Base-by-base conservation (phyloP, 2,888 invertebrate genomes). In the Coecobrya sp. region DNA sequence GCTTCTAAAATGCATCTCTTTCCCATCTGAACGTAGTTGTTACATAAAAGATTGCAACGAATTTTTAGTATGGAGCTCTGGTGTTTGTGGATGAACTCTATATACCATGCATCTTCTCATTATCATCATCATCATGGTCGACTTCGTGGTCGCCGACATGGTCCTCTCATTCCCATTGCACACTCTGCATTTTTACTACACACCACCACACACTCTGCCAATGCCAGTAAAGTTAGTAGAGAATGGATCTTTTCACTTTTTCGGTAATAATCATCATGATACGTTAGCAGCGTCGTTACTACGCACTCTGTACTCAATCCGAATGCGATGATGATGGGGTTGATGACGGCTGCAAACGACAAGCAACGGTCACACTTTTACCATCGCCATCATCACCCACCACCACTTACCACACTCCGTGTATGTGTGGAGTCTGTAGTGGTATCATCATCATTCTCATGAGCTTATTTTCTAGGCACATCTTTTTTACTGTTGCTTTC, bases 271-370 rank as follows among this genome's bases (percentile, higher is more conserved):
- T 81, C 52, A 30, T 81, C n/a, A 52, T 10, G 52, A 52, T 42
- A 30, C 25, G 22, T 81, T n/a, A 30, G 10, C 13, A 45, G 13
- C 45, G n/a, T 52, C 49, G 25, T 52, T 16, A 45, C 19, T 19
- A 52, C 25, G 22, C 8, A 22, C 76, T 30, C 27, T 52, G 52
- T 81, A n/a, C n/a, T 55, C 52, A 70, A 36, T 36, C 7, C 11
- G 36, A 36, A n/a, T 19, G 55, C 13, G 27, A 55, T 27, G n/a
- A 22, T 55, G 81, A 81, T 81, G 81, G 81, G 81, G 81, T 81
- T 81, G 81, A 81, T 81, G 81, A 81, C 81, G 81, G 81, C 81
- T 52, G 81, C 81, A 16, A 81, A 81, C 81, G 81, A 81, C 81
- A 55, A 81, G 55, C 30, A 81, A 76, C 76, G 76, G 76, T 70